Evolutionary conservation across 2,888 invertebrate genomes (phyloP).

Genomic region (Blomia tropicalis): DNA sequence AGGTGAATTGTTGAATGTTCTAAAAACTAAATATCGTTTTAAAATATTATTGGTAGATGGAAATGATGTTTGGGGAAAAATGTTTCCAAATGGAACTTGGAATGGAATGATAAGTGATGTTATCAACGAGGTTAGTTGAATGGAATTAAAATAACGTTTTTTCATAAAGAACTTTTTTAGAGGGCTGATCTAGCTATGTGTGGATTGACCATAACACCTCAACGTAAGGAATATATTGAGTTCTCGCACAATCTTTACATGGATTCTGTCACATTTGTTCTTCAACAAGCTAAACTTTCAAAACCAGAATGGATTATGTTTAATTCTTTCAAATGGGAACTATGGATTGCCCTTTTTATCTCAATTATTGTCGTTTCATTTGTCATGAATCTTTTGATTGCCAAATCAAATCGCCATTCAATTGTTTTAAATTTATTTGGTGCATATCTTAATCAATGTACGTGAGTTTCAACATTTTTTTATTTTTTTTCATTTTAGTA

Average conservation of each 20-base stretch:
- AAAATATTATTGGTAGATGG: neutral
- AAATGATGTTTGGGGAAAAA: neutral
- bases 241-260: neutral
- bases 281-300: neutral
- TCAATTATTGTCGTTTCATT: neutral
- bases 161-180: neutral
- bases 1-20: neutral
- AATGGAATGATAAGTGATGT: neutral
- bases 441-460: conserved; percentile 1
- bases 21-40: neutral
- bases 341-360: neutral
- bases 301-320: neutral
- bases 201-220: neutral
- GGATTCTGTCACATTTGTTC: neutral
- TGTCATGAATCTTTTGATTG: neutral
- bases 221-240: neutral
- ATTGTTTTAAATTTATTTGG: neutral
- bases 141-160: neutral
- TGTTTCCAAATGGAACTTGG: neutral
- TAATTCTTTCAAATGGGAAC: neutral
- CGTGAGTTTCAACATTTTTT: neutral
- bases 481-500: neutral
- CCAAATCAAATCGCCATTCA: neutral
- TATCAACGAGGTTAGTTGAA: neutral
- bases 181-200: neutral